Conservation (phyloP, 2,113 vertebrate genomes). For the Hyperoodon ampullatus region DNA sequence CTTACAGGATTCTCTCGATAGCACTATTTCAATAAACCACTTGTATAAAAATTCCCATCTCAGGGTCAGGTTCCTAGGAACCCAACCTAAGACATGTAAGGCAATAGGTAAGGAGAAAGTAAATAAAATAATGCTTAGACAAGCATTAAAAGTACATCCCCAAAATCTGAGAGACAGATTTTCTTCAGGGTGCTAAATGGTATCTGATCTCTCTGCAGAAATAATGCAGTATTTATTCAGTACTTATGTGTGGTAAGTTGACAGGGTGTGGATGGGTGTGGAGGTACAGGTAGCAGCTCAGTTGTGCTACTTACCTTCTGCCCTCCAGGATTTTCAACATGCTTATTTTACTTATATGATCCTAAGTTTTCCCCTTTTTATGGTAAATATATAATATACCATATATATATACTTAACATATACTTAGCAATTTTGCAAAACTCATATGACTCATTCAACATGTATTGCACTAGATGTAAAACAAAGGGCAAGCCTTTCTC, state of each 20-base stretch:
- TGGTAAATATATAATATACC: neutral
- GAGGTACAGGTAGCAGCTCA: neutral
- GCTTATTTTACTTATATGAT: neutral
- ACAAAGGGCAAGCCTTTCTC: neutral
- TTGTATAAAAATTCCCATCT: slow-evolving; percentile 5
- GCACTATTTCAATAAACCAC: neutral
- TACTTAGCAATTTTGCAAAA: neutral
- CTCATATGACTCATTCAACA: neutral
- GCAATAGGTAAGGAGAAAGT: slow-evolving; percentile 14
- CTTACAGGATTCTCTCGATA: neutral
- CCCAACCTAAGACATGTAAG: neutral
- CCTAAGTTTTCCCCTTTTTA: neutral
- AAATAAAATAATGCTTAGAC: neutral
- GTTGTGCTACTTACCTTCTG: neutral
- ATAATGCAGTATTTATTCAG: neutral
- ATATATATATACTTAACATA: neutral
- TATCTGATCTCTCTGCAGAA: neutral
- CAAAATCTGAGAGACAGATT: neutral
- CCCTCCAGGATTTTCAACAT: neutral
- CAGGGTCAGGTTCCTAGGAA: neutral
- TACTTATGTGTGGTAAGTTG: neutral
- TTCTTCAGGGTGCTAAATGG: neutral
- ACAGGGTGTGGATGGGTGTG: neutral
- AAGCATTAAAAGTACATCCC: neutral
- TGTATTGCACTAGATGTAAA: neutral